phyloP scores from a whole-genome alignment of 2,797 vertebrate genomes.

The Chrysolophus pictus region DNA sequence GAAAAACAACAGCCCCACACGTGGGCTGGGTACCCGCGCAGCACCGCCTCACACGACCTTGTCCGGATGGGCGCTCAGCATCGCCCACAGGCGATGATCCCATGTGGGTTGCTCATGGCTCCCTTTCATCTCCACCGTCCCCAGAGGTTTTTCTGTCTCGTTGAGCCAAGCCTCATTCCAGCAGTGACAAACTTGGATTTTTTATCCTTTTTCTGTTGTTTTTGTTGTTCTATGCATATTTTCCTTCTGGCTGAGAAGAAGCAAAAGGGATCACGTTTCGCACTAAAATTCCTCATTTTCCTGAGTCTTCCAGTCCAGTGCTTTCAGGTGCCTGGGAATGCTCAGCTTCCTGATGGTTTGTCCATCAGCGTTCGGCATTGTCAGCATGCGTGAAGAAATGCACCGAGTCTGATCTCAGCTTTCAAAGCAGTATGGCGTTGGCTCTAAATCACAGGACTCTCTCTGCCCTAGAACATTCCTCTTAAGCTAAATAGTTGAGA shows the following conservation, averaged over 20 bases:
- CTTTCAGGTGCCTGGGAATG: neutral
- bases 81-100: neutral
- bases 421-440: accelerated
- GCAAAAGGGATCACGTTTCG: accelerated
- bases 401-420: neutral
- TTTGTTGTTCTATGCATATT: accelerated
- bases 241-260: neutral
- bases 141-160: neutral
- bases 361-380: accelerated
- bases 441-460: neutral
- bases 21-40: neutral
- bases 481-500: neutral
- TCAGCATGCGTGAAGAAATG: accelerated
- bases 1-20: accelerated
- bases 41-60: neutral
- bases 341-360: neutral
- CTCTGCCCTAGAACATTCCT: conserved; percentile 23
- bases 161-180: neutral
- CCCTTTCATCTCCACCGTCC: neutral
- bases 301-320: accelerated
- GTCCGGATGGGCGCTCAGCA: neutral
- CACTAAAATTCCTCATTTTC: accelerated
- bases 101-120: neutral
- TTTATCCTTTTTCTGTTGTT: neutral
- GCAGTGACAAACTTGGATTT: neutral